Base-by-base conservation (phyloP, 2,888 invertebrate species). In the Linnaemya vulpina region DNA sequence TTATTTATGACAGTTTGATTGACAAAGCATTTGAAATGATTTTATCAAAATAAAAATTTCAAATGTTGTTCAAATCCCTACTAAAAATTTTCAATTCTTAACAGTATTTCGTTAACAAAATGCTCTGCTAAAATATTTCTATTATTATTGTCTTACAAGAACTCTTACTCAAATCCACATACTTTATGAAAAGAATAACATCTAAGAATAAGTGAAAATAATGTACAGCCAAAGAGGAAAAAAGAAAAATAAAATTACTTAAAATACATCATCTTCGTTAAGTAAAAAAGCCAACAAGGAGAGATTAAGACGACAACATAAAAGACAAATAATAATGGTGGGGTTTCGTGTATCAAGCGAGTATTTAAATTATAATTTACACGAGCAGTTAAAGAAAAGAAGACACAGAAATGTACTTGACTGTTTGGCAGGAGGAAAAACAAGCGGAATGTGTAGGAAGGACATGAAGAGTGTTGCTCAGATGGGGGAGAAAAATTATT, bases 301-400 rank as follows among this genome's bases (percentile, higher is more conserved):
- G 83, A 83, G 87, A 87, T 87, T 87, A 88, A 81, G 79, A 78
- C 70, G 84, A 86, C 87, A 78, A 82, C 84, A 80, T 60, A 84
- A 71, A 87, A 86, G 85, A 87, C 87, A 87, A 86, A 87, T 86
- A 87, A 86, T 86, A 87, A 87, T 87, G 87, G 85, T 77, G 78
- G 73, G 75, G 79, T 84, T 86, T 83, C 65, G 70, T n/a, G 79
- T 83, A 82, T 83, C 82, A 79, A 78, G 82, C 60, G 73, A 84
- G 82, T 83, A 76, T 83, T 86, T 84, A 84, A 86, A 86, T 84
- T 83, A 84, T 86, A 84, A 86, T 86, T 86, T 70, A 76, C 81
- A 84, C 70, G 73, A 35, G n/a, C 83, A 84, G 60, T 67, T 30
- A 62, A 63, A 13, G 17, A 51, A 60, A 58, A 63, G 20, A 25